Conservation (phyloP, 2,113 vertebrate genomes). For the Canis aureus region DNA sequence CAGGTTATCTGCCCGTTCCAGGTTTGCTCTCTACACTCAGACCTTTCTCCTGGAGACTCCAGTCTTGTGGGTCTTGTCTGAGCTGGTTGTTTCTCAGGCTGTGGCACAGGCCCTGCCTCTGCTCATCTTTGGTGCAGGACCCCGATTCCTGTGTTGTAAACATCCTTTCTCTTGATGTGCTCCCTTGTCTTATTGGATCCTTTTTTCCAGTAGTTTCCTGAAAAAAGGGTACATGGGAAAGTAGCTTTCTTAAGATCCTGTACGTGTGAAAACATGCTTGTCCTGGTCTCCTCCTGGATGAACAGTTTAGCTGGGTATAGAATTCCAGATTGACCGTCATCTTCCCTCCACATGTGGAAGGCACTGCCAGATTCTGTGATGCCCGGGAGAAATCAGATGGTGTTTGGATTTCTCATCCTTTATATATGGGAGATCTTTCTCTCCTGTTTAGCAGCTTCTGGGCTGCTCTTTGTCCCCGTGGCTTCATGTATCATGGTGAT, state of each 20-base stretch:
- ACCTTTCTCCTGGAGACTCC: neutral
- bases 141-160: neutral
- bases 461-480: neutral
- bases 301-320: neutral
- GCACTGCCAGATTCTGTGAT: rapidly evolving
- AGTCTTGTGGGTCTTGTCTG: neutral
- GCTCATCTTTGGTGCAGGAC: rapidly evolving
- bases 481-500: neutral
- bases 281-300: neutral
- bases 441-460: neutral
- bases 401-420: neutral
- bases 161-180: neutral
- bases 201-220: neutral
- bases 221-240: neutral
- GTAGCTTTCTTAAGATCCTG: rapidly evolving
- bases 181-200: neutral
- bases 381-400: neutral
- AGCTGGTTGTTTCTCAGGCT: rapidly evolving
- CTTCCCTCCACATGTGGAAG: neutral
- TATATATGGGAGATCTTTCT: neutral
- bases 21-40: rapidly evolving
- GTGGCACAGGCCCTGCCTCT: too few relatives aligned
- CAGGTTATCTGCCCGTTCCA: rapidly evolving
- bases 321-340: rapidly evolving
- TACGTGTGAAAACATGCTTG: neutral